Percentiles rank a stretch among this genome's conserved stretches.
Conservation (phyloP, 1,140 invertebrate genomes). For the Drosophila littoralis region DNA sequence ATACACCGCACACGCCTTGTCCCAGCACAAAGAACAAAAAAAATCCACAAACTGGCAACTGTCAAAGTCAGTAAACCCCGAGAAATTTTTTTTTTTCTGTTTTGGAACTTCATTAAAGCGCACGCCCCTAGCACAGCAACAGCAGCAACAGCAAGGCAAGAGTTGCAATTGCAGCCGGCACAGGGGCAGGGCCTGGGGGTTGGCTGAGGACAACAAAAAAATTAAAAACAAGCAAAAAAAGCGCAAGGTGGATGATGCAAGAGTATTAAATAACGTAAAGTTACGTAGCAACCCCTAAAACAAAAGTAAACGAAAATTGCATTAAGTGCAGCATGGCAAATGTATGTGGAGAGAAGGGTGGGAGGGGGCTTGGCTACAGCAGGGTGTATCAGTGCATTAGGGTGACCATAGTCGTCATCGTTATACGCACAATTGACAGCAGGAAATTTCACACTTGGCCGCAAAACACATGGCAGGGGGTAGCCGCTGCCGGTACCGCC, state of each 20-base stretch:
- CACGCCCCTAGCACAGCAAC: constrained; percentile 37
- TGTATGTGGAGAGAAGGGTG: neutral
- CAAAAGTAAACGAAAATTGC: constrained; percentile 65
- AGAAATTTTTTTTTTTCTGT: constrained; percentile 19
- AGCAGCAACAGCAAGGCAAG: constrained; percentile 18
- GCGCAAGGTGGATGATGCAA: constrained; percentile 79
- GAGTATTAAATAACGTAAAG: constrained; percentile 65
- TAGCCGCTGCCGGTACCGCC: constrained; percentile 5
- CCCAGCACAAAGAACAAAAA: constrained; percentile 40
- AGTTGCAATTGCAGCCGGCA: constrained; percentile 49
- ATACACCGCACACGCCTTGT: constrained; percentile 24
- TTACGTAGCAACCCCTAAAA: constrained; percentile 62
- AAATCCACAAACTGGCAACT: constrained; percentile 52
- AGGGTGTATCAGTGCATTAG: constrained; percentile 30
- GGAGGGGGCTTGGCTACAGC: constrained; percentile 17
- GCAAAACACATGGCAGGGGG: constrained; percentile 40
- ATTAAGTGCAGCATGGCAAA: constrained; percentile 59
- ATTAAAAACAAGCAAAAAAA: constrained; percentile 29
- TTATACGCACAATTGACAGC: constrained; percentile 65
- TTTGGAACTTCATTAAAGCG: constrained; percentile 59
- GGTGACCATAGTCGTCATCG: constrained; percentile 45
- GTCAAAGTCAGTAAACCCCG: constrained; percentile 59
- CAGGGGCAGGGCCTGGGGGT: constrained; percentile 28
- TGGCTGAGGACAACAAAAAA: constrained; percentile 9
- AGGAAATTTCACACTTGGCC: constrained; percentile 68